Evolutionary conservation across 1,140 invertebrate species (phyloP).

Genomic region (Ips nitidus): DNA sequence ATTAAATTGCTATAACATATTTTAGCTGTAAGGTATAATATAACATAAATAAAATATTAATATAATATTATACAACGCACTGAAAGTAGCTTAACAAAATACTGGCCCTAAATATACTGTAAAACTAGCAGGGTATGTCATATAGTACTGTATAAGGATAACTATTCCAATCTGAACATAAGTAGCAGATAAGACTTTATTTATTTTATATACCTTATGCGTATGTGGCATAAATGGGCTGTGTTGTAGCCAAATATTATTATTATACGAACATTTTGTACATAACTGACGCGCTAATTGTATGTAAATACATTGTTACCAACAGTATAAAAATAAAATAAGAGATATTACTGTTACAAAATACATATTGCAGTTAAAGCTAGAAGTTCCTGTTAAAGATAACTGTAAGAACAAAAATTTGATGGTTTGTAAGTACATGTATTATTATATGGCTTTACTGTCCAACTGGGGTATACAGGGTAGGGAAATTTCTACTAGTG

Average conservation of each 20-base stretch:
- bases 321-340: no score
- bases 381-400: no score
- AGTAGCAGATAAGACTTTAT: neutral
- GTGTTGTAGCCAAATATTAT: constrained; percentile 22
- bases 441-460: no score
- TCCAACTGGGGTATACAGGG: no score
- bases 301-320: constrained; percentile 3
- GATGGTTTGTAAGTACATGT: no score
- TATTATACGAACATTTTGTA: neutral
- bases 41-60: constrained; percentile 15
- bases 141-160: neutral
- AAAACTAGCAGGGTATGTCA: neutral
- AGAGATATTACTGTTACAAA: no score
- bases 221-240: constrained; percentile 11
- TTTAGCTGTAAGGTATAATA: constrained; percentile 1
- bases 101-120: neutral
- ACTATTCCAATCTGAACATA: no score
- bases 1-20: no score
- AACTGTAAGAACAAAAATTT: no score
- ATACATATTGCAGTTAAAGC: no score
- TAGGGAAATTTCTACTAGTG: no score
- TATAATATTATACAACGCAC: constrained; percentile 3
- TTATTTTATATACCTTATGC: neutral
- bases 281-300: neutral
- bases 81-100: neutral